Conservation (phyloP, 2,113 vertebrate genomes). For the Bos javanicus region DNA sequence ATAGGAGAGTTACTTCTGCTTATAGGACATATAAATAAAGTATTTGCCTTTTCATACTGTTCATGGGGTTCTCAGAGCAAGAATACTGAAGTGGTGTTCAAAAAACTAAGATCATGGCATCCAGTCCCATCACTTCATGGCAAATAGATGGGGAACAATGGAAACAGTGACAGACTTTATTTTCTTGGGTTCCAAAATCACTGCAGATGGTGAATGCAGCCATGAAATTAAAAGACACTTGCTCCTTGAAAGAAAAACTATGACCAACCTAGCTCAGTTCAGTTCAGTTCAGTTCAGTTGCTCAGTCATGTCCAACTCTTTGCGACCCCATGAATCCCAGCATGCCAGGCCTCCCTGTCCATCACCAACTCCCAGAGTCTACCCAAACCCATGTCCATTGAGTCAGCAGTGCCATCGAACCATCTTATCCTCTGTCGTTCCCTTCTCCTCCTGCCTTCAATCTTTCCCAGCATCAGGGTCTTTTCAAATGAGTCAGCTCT, state of each 20-base stretch:
- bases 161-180: background rate
- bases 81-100: background rate
- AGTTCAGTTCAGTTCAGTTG: background rate
- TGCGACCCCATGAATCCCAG: rapidly evolving
- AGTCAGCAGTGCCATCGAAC: background rate
- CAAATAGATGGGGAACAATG: background rate
- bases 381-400: background rate
- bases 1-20: background rate
- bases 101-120: background rate
- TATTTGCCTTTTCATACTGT: background rate
- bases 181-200: background rate
- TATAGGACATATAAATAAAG: background rate
- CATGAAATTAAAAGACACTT: background rate
- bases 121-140: background rate
- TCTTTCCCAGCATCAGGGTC: background rate
- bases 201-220: background rate
- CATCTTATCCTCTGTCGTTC: background rate
- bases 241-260: background rate
- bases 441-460: background rate
- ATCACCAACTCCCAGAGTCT: background rate
- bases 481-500: background rate
- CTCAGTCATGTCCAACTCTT: rapidly evolving
- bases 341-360: background rate
- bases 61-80: background rate
- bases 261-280: background rate